Base-by-base conservation (phyloP, 2,113 vertebrate genomes). In the Notothenia coriiceps region DNA sequence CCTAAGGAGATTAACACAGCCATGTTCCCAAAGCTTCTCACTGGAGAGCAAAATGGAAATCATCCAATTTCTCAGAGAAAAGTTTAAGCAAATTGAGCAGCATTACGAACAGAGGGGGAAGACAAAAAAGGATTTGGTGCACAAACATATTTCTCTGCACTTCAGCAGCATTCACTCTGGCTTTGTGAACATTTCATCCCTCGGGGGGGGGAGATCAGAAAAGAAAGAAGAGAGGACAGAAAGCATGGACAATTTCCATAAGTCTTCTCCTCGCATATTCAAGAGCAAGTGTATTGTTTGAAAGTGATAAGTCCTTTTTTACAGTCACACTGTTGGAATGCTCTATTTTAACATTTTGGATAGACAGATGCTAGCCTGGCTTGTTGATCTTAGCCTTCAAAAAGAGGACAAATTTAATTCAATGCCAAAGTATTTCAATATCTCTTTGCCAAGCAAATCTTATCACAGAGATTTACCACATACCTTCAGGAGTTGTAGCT, bases 11-110 rank as follows among this genome's bases (percentile, higher is more conserved):
- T 91, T 90, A 90, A 76, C 68, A 51, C 43, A 54, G 82, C 44
- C 80, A 49, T 69, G 54, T 64, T 85, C 82, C 73, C 79, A 72
- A 75, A 88, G 79, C 80, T 74, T 76, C 74, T 78, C 56, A 57
- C 62, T 83, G 18, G 15, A 89, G 77, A 88, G 79, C 64, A 82
- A 79, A 91, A 82, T 87, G 83, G 84, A 92, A 91, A 84, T 84
- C 70, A 68, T 87, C 77, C 87, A 80, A 82, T 89, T 89, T 93
- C 70, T 73, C 67, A 33, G 64, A 77, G 74, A 82, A 86, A 87
- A 88, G 75, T 91, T 92, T 22, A 72, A 51, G 81, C 56, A 83
- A 88, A 91, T 74, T 61, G 54, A 86, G 70, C 61, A 4, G 71
- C 50, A 74, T 82, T 68, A 56, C 13, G 73, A 84, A 68, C 69